Evolutionary conservation across 2,888 invertebrate genomes (phyloP).

Genomic region (Chrysolina haemoptera): DNA sequence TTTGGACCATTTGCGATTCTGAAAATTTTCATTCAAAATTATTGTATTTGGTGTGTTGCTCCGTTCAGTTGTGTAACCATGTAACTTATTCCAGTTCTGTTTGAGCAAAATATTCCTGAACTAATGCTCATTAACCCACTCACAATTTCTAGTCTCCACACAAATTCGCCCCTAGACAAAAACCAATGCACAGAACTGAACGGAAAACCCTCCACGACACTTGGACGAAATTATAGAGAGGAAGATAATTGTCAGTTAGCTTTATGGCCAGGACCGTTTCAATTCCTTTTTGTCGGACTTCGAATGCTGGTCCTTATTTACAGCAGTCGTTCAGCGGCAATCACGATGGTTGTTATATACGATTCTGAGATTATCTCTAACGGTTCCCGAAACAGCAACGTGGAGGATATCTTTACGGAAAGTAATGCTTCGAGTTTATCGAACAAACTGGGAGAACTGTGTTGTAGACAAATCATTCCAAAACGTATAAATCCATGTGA

Average conservation of each 20-base stretch:
- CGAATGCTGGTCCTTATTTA: slow-evolving; percentile 50
- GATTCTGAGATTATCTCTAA: slow-evolving; percentile 61
- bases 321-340: slow-evolving; percentile 51
- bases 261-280: slow-evolving; percentile 57
- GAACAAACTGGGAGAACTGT: not conserved
- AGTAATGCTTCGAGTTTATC: slow-evolving; percentile 11
- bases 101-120: too few species aligned
- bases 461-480: not conserved
- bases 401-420: slow-evolving; percentile 58
- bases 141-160: too few species aligned
- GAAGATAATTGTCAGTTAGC: slow-evolving; percentile 61
- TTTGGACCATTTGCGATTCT: too few species aligned
- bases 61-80: too few species aligned
- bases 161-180: not conserved
- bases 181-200: not conserved
- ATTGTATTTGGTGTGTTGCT: too few species aligned
- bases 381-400: slow-evolving; percentile 56
- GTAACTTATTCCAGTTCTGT: too few species aligned
- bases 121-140: too few species aligned
- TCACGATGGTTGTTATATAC: slow-evolving; percentile 50
- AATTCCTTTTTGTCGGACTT: slow-evolving; percentile 50
- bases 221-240: slow-evolving; percentile 49
- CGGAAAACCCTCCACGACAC: not conserved
- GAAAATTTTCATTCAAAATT: too few species aligned
- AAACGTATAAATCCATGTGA: not conserved